Evolutionary conservation across 2,888 invertebrate species (phyloP).

Genomic region (Drosophila heteroneura): DNA sequence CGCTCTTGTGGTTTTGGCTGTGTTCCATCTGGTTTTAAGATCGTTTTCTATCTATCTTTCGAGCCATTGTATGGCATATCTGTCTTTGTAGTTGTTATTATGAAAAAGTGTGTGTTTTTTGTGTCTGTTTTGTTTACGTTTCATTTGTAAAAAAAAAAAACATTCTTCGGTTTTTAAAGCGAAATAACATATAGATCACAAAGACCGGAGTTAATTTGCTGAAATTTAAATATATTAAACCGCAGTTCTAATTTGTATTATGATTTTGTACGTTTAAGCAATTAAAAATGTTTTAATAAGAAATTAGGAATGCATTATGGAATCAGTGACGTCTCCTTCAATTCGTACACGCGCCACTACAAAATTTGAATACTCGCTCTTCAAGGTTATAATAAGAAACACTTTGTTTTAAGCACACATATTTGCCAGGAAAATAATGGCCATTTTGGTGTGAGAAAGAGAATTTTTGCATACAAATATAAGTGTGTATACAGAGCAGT

Average conservation of each 20-base stretch:
- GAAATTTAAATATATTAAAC: neutral
- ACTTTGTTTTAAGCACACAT: neutral
- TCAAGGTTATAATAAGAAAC: neutral
- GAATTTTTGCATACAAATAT: neutral
- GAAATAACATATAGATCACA: neutral
- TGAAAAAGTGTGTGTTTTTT: constrained; percentile 13
- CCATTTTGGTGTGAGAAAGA: neutral
- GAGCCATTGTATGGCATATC: constrained; percentile 13
- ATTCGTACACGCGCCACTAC: neutral
- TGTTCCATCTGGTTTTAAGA: constrained; percentile 58
- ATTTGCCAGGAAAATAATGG: neutral
- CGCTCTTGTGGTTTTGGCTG: constrained; percentile 40
- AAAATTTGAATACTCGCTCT: neutral
- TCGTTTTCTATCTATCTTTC: constrained; percentile 56
- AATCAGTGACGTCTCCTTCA: neutral
- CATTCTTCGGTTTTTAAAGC: neutral
- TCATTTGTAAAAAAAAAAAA: constrained; percentile 1
- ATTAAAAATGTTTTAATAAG: neutral
- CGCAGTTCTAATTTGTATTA: too few relatives aligned
- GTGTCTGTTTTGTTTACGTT: constrained; percentile 21
- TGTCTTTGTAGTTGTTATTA: constrained; percentile 9
- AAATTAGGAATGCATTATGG: neutral
- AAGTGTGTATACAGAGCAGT: neutral
- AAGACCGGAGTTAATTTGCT: neutral
- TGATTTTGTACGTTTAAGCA: neutral